Evolutionary conservation across 2,888 invertebrate genomes (phyloP).

Genomic region (Arenicola marina): DNA sequence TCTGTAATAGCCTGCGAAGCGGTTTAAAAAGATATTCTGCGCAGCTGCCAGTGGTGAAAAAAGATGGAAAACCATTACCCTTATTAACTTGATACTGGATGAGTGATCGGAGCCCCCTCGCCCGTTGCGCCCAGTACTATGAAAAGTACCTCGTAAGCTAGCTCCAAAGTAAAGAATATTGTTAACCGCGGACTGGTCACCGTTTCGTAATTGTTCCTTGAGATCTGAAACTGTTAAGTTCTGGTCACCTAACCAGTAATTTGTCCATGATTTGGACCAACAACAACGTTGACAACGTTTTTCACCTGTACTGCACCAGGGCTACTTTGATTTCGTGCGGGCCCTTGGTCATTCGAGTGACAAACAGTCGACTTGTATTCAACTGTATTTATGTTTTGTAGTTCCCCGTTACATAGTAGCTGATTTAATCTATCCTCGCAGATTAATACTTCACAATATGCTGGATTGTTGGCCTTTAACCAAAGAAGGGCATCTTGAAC

Average conservation of each 20-base stretch:
- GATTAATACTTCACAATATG: constrained; percentile 24
- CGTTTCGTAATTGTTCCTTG: constrained; percentile 27
- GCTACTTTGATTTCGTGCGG: too few relatives aligned
- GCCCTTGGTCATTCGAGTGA: too few relatives aligned
- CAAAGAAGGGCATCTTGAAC: constrained; percentile 28
- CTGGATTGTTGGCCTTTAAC: constrained; percentile 28
- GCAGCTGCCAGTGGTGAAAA: constrained; percentile 38
- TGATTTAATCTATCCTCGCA: constrained; percentile 13
- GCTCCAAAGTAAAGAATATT: constrained; percentile 29
- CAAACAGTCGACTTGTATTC: too few relatives aligned
- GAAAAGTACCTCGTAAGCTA: constrained; percentile 11
- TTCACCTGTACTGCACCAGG: too few relatives aligned
- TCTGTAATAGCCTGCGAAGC: constrained; percentile 22
- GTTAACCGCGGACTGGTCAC: constrained; percentile 22
- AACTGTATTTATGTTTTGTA: too few relatives aligned
- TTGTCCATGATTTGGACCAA: constrained; percentile 1
- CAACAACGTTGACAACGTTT: not conserved
- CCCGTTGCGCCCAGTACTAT: constrained; percentile 19
- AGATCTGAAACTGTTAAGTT: constrained; percentile 29
- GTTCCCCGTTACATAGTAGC: constrained; percentile 20
- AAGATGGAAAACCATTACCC: constrained; percentile 27
- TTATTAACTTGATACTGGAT: constrained; percentile 19
- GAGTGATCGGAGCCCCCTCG: constrained; percentile 11
- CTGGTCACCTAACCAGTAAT: constrained; percentile 26
- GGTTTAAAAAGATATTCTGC: constrained; percentile 38